Evolutionary conservation across 2,888 invertebrate genomes (phyloP).

Genomic region (Melanostoma mellinum): DNA sequence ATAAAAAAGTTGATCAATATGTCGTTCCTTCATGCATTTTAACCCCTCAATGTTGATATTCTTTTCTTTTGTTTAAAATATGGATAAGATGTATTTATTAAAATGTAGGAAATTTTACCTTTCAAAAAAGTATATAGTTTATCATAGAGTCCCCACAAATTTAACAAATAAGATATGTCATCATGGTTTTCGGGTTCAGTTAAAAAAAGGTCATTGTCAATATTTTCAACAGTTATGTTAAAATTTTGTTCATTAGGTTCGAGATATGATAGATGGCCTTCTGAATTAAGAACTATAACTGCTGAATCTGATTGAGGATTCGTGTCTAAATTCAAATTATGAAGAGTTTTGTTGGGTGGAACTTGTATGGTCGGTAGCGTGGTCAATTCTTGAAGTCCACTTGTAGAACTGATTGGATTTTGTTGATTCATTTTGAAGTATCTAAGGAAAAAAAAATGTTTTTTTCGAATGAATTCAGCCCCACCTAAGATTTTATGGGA

Average conservation of each 20-base stretch:
- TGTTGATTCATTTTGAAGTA: neutral
- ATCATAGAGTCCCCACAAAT: neutral
- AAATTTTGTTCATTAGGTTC: neutral
- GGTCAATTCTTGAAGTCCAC: too few relatives aligned
- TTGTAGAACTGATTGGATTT: neutral
- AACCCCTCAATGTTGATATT: conserved; percentile 5
- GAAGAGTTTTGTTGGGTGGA: too few relatives aligned
- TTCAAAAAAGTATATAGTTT: neutral
- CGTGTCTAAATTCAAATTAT: too few relatives aligned
- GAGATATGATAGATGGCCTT: too few relatives aligned
- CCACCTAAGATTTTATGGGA: neutral
- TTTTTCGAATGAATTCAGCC: conserved; percentile 5
- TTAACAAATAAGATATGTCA: neutral
- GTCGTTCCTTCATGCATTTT: conserved; percentile 10
- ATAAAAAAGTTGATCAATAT: conserved; percentile 2
- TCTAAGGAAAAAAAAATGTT: neutral
- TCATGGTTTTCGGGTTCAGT: neutral
- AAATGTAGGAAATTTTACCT: neutral
- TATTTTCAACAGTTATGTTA: too few relatives aligned
- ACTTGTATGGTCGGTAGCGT: too few relatives aligned
- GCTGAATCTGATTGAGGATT: too few relatives aligned
- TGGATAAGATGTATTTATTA: neutral
- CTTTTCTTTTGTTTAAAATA: neutral
- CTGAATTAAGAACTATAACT: too few relatives aligned
- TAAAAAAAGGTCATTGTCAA: neutral